phyloP scores from a whole-genome alignment of 2,888 invertebrate species.

The Biston stratarius region DNA sequence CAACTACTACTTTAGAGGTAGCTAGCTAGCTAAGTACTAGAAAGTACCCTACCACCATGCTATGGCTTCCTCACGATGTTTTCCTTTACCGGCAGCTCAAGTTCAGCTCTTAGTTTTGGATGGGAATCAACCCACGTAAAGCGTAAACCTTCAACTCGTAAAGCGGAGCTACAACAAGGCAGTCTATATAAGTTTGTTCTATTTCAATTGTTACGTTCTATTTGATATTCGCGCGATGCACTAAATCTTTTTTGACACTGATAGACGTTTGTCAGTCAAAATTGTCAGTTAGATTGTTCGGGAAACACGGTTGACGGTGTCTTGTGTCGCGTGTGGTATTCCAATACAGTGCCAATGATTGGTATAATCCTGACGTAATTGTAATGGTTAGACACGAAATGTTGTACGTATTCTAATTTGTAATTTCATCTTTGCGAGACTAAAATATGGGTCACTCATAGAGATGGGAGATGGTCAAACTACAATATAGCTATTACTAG shows the following conservation, averaged over 20 bases:
- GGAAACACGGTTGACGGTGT: not conserved
- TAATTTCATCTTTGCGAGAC: conserved; percentile 1
- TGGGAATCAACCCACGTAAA: no score
- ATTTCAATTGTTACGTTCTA: not conserved
- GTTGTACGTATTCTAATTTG: not conserved
- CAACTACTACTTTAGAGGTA: no score
- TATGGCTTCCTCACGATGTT: no score
- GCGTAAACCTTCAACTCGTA: no score
- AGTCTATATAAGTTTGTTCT: not conserved
- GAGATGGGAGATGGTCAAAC: not conserved
- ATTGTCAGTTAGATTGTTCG: not conserved
- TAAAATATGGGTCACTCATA: conserved; percentile 1
- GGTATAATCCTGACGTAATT: not conserved
- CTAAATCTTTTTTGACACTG: conserved; percentile 6
- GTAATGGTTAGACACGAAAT: not conserved
- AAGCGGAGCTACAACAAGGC: no score
- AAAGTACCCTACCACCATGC: no score
- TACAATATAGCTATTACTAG: not conserved
- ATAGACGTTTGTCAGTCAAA: conserved; percentile 4
- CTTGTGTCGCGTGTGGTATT: not conserved
- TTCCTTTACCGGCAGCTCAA: no score
- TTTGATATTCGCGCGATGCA: not conserved
- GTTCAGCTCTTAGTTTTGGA: no score
- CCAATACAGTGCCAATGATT: not conserved
- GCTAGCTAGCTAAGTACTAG: no score